Percentiles rank a stretch among this genome's conserved stretches.
phyloP scores from a whole-genome alignment of 1,140 invertebrate genomes.

The Akabosia matsudoensis region DNA sequence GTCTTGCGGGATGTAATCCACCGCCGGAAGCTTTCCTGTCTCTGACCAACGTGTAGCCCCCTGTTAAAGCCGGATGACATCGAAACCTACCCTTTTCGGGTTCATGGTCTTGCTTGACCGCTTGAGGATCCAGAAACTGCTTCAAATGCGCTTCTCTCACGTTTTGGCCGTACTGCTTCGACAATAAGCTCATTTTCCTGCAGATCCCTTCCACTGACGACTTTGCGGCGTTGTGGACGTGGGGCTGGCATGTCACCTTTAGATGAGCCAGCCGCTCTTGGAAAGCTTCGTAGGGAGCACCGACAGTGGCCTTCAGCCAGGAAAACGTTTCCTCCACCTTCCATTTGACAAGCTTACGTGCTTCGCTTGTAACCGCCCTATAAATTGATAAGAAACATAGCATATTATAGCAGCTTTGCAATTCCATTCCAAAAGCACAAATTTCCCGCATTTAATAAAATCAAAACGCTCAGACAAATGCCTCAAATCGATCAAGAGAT shows the following conservation, averaged over 20 bases:
- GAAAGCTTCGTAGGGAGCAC: conserved; percentile 93
- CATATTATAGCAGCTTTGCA: neutral
- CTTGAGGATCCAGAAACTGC: conserved; percentile 64
- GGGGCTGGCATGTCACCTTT: conserved; percentile 55
- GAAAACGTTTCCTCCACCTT: conserved; percentile 96
- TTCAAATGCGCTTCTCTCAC: conserved; percentile 81
- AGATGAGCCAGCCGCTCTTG: conserved; percentile 72
- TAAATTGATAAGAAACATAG: conserved; percentile 26
- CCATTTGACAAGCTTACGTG: conserved; percentile 96
- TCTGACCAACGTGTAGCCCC: conserved; percentile 41
- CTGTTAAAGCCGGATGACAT: conserved; percentile 40
- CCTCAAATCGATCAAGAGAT: conserved; percentile 37
- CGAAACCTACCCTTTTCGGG: conserved; percentile 56
- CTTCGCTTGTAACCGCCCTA: conserved; percentile 84
- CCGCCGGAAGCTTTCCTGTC: conserved; percentile 64
- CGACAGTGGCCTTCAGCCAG: conserved; percentile 89
- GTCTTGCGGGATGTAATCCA: conserved; percentile 79
- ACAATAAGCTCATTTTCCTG: conserved; percentile 87
- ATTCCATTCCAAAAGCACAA: neutral
- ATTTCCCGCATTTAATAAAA: no score
- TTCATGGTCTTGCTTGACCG: conserved; percentile 45
- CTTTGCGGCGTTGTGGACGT: conserved; percentile 62
- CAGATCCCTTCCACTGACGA: conserved; percentile 92
- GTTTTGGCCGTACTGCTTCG: conserved; percentile 86
- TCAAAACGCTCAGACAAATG: conserved; percentile 40